phyloP scores from a whole-genome alignment of 2,113 vertebrate genomes.

The Nothoprocta perdicaria region DNA sequence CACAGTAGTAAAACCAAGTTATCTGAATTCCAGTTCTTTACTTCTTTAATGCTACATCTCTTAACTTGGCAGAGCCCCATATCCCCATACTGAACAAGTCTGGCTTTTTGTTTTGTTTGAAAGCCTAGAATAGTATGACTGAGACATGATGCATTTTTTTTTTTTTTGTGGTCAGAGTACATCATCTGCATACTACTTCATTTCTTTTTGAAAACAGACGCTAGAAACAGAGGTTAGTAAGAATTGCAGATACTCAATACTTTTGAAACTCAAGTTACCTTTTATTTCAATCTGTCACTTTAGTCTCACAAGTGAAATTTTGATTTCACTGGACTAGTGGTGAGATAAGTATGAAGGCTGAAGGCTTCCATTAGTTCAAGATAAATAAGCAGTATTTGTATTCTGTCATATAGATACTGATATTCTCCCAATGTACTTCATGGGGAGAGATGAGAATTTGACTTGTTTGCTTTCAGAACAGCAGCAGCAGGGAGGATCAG shows the following conservation, averaged over 20 bases:
- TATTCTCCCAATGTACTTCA: neutral
- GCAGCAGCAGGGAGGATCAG: neutral
- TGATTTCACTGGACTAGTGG: neutral
- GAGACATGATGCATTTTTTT: neutral
- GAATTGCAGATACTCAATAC: neutral
- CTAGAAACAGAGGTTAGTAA: neutral
- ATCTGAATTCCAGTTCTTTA: neutral
- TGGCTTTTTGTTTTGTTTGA: neutral
- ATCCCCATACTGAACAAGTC: neutral
- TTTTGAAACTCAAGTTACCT: neutral
- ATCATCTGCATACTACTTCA: neutral
- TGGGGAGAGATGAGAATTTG: neutral
- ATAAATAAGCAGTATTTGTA: neutral
- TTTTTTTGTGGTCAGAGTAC: neutral
- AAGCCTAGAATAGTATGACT: neutral
- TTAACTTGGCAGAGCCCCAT: neutral
- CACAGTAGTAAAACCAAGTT: neutral
- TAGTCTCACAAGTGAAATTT: neutral
- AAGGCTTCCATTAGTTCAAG: neutral
- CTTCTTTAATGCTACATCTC: neutral
- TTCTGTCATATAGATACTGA: fast-evolving
- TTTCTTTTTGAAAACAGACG: neutral
- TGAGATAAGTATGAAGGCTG: neutral
- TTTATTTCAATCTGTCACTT: neutral
- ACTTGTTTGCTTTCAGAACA: neutral